These are phyloP conservation scores for Caenorhabditis uteleia DNA, from an alignment of 2,888 invertebrate genomes.

Conservation along the genomic window DNA sequence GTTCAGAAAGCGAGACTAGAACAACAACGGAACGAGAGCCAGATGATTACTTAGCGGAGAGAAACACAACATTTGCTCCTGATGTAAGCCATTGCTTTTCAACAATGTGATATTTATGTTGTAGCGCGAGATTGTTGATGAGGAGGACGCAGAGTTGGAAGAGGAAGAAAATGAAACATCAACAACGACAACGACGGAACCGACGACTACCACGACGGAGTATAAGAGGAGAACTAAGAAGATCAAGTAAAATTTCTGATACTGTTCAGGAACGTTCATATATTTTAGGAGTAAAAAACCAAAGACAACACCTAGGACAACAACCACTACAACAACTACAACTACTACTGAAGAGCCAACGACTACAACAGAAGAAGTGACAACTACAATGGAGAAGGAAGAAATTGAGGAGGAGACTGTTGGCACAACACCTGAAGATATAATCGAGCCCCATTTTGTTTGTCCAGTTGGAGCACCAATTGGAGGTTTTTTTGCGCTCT, in stretches of 20 bases:
- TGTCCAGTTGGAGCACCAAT: slow-evolving; percentile 58
- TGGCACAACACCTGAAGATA: slow-evolving; percentile 14
- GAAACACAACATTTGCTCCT: slow-evolving; percentile 23
- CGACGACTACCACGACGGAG: slow-evolving; percentile 10
- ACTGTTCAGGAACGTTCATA: too few species aligned
- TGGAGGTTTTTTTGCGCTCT: slow-evolving; percentile 54
- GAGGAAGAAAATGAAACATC: slow-evolving; percentile 21
- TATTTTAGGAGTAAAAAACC: slow-evolving; percentile 1
- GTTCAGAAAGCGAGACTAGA: slow-evolving; percentile 11
- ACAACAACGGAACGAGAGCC: slow-evolving; percentile 13
- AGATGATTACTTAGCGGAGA: slow-evolving; percentile 13
- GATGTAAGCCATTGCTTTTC: slow-evolving; percentile 31
- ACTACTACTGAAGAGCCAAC: slow-evolving; percentile 21
- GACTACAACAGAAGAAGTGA: slow-evolving; percentile 15
- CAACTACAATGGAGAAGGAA: slow-evolving; percentile 19
- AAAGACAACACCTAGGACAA: slow-evolving; percentile 8
- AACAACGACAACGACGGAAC: slow-evolving; percentile 10
- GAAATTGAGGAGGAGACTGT: slow-evolving; percentile 14
- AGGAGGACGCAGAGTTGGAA: slow-evolving; percentile 35
- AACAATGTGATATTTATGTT: slow-evolving; percentile 4
- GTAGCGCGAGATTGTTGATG: slow-evolving; percentile 34
- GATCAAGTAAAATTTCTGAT: too few species aligned
- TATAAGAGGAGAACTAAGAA: slow-evolving; percentile 13
- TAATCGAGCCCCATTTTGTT: slow-evolving; percentile 24
- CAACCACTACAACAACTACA: slow-evolving; percentile 22